Percentiles rank a stretch among this genome's conserved stretches.
These are phyloP conservation scores for Gonioctena quinquepunctata DNA, from an alignment of 1,140 invertebrate genomes.

Conservation along the genomic window DNA sequence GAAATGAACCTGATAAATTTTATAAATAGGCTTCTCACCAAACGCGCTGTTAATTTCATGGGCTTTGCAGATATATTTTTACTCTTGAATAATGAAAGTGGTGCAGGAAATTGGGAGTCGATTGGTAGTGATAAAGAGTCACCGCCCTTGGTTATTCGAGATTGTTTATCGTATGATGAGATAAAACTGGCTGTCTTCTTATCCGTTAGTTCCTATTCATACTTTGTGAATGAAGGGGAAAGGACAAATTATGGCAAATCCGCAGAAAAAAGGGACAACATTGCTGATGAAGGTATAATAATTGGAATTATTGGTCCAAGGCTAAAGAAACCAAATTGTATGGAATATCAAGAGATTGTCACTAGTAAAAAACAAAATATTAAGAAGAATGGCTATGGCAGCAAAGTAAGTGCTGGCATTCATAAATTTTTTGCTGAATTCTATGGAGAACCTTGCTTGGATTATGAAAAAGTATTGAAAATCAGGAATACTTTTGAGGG, in stretches of 20 bases:
- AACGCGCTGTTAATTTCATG: slow-evolving; percentile 62
- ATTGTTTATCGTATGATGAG: slow-evolving; percentile 45
- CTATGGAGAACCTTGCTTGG: slow-evolving; percentile 38
- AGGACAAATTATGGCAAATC: slow-evolving; percentile 36
- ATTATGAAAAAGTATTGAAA: slow-evolving; percentile 25
- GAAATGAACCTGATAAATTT: slow-evolving; percentile 62
- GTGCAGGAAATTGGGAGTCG: slow-evolving; percentile 56
- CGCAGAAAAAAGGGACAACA: slow-evolving; percentile 19
- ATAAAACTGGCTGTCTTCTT: slow-evolving; percentile 44
- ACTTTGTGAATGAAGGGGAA: slow-evolving; percentile 43
- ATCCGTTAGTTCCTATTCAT: slow-evolving; percentile 39
- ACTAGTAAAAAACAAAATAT: slow-evolving; percentile 56
- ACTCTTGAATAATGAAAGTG: slow-evolving; percentile 58
- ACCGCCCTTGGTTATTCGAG: slow-evolving; percentile 47
- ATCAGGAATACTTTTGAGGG: slow-evolving; percentile 2
- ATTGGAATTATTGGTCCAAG: slow-evolving; percentile 57
- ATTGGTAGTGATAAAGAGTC: slow-evolving; percentile 54
- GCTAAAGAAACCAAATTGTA: slow-evolving; percentile 53
- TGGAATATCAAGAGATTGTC: slow-evolving; percentile 59
- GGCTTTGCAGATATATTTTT: slow-evolving; percentile 58
- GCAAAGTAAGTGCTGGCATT: slow-evolving; percentile 52
- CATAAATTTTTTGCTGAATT: slow-evolving; percentile 47
- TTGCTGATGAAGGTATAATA: slow-evolving; percentile 41
- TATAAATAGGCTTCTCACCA: slow-evolving; percentile 62
- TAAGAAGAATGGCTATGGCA: slow-evolving; percentile 54